Base-by-base conservation (phyloP, 2,888 invertebrate species). In the Cataglyphis albicans region DNA sequence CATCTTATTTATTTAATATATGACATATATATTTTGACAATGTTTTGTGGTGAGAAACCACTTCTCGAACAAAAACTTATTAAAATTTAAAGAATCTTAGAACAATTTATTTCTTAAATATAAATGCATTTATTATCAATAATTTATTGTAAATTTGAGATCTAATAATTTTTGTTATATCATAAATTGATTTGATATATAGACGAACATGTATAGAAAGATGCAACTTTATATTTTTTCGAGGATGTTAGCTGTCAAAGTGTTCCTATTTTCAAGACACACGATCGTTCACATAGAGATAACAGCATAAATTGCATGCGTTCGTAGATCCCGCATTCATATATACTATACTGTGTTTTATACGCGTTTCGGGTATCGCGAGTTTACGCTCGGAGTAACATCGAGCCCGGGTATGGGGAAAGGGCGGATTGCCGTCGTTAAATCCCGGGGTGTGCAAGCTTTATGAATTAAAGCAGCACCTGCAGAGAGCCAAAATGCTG, bases 401-500 rank as follows among this genome's bases (percentile, higher is more conserved):
- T 70, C 67, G 73, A 52, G 57, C 59, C 44, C 61, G 63, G 21
- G 68, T 18, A 32, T 18, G 18, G 52, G 18, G 18, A 44, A 21
- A 18, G 6, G 3, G 18, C 21, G 41, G 4, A 32, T 35, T 29
- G 41, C 15, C 57, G 41, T 57, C 29, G 57, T 78, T 78, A 68
- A 67, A 76, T 78, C 78, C 78, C 70, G 44, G 32, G 32, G 44
- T 32, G 15, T 41, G 59, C 55, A 67, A 81, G 67, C 76, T 78
- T 85, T 67, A 61, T 72, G 74, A 88, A 88, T 85, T 88, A 88
- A 88, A 88, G 63, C 67, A 21, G 70, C 86, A 81, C 84, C 82
- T 83, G 74, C 75, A 83, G 68, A 73, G 64, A 48, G 52, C 48
- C 32, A 67, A 67, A 81, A 59, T 25, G 59, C 57, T 44, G 65